Evolutionary conservation across 2,888 invertebrate genomes (phyloP).

Genomic region (Atherix ibis): DNA sequence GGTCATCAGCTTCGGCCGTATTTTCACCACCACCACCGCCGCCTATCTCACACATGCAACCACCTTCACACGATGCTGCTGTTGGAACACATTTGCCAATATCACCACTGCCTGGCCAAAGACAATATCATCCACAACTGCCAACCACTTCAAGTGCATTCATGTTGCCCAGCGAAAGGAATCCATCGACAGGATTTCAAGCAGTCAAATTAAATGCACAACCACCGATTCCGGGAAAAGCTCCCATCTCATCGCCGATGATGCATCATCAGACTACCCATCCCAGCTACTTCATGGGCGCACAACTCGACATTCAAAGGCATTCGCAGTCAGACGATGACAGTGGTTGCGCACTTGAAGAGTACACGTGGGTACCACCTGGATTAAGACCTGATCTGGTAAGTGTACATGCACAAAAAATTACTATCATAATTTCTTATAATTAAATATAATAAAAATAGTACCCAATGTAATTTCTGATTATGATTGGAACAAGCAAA

Average conservation of each 20-base stretch:
- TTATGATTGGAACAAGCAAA: too few relatives aligned
- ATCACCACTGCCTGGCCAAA: conserved; percentile 27
- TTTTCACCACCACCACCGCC: conserved; percentile 14
- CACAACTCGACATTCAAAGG: conserved; percentile 53
- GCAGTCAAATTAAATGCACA: conserved; percentile 11
- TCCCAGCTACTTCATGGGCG: conserved; percentile 25
- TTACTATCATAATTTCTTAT: neutral
- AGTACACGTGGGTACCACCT: conserved; percentile 97
- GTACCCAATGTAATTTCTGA: too few relatives aligned
- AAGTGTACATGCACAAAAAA: conserved; percentile 18
- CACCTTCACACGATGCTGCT: too few relatives aligned
- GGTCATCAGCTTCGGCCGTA: conserved; percentile 26
- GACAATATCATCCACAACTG: conserved; percentile 16
- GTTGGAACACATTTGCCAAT: conserved; percentile 23
- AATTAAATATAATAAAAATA: too few relatives aligned
- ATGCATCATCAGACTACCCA: conserved; percentile 24
- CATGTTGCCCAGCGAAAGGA: conserved; percentile 11
- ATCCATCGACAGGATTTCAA: conserved; percentile 13
- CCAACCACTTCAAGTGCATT: conserved; percentile 8
- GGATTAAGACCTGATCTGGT: conserved; percentile 95
- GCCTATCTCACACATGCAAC: conserved; percentile 9
- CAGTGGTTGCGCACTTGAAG: conserved; percentile 95
- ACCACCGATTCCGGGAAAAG: conserved; percentile 3
- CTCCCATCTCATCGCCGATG: conserved; percentile 27
- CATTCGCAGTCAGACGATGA: conserved; percentile 94